phyloP scores from a whole-genome alignment of 2,797 vertebrate genomes.

The Cygnus olor region DNA sequence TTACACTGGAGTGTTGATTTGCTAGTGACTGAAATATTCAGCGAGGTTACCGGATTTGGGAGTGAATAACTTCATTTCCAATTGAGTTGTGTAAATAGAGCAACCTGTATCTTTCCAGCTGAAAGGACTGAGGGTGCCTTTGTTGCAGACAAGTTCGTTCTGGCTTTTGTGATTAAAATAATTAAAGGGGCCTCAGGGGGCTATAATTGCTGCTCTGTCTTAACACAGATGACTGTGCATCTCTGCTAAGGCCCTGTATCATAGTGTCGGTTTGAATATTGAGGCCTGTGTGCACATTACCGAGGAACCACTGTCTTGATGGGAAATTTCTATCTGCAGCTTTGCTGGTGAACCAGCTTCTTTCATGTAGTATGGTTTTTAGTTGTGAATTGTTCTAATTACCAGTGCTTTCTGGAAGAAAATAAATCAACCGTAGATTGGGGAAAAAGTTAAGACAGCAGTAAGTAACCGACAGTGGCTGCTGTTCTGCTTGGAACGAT shows the following conservation, averaged over 20 bases:
- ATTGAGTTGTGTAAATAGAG: slow-evolving; percentile 23
- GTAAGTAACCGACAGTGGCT: not conserved
- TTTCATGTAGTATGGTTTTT: not conserved
- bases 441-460: not conserved
- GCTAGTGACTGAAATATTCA: slow-evolving; percentile 5
- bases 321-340: not conserved
- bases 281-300: not conserved
- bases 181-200: not conserved
- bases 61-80: slow-evolving; percentile 3
- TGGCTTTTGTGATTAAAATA: slow-evolving; percentile 59
- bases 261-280: not conserved
- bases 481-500: not conserved
- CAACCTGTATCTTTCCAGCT: slow-evolving; percentile 29
- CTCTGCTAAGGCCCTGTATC: not conserved
- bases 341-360: not conserved
- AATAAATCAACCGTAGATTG: not conserved
- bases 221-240: not conserved
- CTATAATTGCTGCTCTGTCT: not conserved
- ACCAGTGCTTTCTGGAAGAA: not conserved
- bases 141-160: slow-evolving; percentile 37
- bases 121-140: slow-evolving; percentile 31
- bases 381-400: not conserved
- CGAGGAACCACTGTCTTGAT: not conserved
- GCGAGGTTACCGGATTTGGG: not conserved
- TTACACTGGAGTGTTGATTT: slow-evolving; percentile 16